A percentile compares a stretch with the other conserved stretches of the same genome.
phyloP scores from a whole-genome alignment of 2,113 vertebrate species.

The Myodes glareolus region DNA sequence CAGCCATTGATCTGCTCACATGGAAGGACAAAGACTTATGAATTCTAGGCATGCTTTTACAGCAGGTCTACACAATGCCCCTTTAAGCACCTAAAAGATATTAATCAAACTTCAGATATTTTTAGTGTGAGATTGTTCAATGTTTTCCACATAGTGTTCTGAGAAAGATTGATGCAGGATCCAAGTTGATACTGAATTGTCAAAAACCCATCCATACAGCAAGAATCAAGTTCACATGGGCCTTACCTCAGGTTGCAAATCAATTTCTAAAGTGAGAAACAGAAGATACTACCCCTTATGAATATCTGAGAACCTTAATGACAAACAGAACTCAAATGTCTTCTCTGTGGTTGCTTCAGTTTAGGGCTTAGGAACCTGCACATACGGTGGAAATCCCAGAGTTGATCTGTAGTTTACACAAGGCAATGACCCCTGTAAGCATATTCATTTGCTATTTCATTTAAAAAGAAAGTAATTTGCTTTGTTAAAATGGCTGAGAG shows the following conservation, averaged over 20 bases:
- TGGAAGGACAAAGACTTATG: conserved; percentile 53
- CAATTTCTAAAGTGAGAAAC: conserved; percentile 38
- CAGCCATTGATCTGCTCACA: conserved; percentile 69
- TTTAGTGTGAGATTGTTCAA: conserved; percentile 61
- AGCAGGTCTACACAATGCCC: conserved; percentile 25
- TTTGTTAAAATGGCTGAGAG: not conserved
- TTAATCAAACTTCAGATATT: conserved; percentile 72
- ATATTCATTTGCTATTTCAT: conserved; percentile 14
- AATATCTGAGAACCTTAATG: not conserved
- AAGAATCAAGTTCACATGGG: not conserved
- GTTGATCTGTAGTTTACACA: not conserved
- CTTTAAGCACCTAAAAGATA: conserved; percentile 31
- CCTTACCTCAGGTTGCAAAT: not conserved
- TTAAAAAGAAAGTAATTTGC: not conserved
- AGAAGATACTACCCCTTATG: not conserved
- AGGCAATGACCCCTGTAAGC: not conserved
- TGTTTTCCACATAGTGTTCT: conserved; percentile 58
- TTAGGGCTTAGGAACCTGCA: not conserved
- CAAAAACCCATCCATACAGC: conserved; percentile 18
- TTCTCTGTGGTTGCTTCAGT: not conserved
- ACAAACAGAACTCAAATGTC: not conserved
- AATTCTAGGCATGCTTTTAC: conserved; percentile 48
- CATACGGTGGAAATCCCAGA: not conserved
- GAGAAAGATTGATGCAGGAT: conserved; percentile 42
- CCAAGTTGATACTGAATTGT: conserved; percentile 50